phyloP scores from a whole-genome alignment of 2,888 invertebrate species.

The Saturnia japonica region DNA sequence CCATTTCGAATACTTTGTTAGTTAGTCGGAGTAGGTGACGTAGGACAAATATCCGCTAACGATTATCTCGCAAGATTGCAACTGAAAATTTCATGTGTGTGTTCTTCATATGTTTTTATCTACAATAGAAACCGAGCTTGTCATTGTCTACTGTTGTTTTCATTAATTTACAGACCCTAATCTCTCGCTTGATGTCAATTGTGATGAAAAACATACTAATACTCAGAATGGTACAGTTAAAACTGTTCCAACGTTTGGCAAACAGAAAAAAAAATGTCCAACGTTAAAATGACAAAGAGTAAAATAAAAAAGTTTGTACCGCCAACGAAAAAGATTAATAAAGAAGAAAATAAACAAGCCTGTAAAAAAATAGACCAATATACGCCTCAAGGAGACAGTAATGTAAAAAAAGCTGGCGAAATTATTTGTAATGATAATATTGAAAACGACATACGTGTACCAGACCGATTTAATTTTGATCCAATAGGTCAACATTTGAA shows the following conservation, averaged over 20 bases:
- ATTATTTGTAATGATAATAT: neutral
- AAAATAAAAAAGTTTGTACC: constrained; percentile 55
- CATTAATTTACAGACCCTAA: constrained; percentile 4
- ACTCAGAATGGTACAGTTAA: constrained; percentile 24
- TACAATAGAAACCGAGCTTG: neutral
- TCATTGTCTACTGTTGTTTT: constrained; percentile 6
- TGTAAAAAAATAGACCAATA: neutral
- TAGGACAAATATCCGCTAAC: neutral
- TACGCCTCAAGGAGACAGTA: neutral
- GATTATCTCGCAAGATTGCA: neutral
- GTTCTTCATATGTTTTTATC: neutral
- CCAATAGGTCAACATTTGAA: neutral
- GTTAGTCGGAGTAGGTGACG: neutral
- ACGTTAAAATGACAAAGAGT: constrained; percentile 21
- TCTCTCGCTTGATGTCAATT: neutral
- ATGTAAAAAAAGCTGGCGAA: neutral
- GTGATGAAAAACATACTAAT: neutral
- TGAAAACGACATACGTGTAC: neutral
- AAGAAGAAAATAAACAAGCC: neutral
- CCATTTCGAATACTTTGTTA: neutral
- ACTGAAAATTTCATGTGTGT: neutral
- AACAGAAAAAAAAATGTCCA: constrained; percentile 33
- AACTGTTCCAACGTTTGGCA: constrained; percentile 48
- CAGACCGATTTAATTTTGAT: neutral
- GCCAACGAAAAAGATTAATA: constrained; percentile 31